Conservation (phyloP, 1,140 invertebrate genomes). For the Yoshiicerus persimilis region DNA sequence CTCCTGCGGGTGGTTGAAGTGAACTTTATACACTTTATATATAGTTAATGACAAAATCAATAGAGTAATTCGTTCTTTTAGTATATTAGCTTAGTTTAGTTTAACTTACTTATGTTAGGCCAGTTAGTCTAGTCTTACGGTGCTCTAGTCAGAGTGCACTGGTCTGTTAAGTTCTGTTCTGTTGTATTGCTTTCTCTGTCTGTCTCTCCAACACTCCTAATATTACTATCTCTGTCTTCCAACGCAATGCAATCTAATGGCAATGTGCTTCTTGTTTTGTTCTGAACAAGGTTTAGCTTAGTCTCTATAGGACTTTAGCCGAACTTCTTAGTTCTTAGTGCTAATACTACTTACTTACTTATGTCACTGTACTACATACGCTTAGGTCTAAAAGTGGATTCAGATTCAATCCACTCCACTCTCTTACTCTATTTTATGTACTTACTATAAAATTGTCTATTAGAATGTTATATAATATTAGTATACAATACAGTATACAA, state of each 20-base stretch:
- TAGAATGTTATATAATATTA: too few relatives aligned
- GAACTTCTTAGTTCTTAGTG: background rate
- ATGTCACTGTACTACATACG: background rate
- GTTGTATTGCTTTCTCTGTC: background rate
- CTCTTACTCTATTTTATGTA: background rate
- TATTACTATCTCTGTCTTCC: background rate
- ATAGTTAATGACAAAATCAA: constrained; percentile 45
- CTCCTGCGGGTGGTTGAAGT: background rate
- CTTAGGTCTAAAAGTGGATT: background rate
- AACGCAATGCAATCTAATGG: too few relatives aligned
- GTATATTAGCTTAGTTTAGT: constrained; percentile 16
- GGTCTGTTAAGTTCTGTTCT: background rate
- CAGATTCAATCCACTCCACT: background rate
- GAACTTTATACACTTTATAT: constrained; percentile 22
- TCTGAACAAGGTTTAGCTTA: background rate
- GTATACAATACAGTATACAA: too few relatives aligned
- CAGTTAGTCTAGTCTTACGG: background rate
- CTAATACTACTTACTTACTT: background rate
- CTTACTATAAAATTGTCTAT: background rate
- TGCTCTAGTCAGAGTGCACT: background rate
- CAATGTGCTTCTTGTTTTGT: background rate
- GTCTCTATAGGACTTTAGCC: background rate
- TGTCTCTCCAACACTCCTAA: background rate
- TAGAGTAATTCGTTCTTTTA: constrained; percentile 30
- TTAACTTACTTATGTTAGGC: background rate